Evolutionary conservation across 2,113 vertebrate species (phyloP), one percentile per base, ranked within the genome.

Genomic region (Willisornis vidua): DNA sequence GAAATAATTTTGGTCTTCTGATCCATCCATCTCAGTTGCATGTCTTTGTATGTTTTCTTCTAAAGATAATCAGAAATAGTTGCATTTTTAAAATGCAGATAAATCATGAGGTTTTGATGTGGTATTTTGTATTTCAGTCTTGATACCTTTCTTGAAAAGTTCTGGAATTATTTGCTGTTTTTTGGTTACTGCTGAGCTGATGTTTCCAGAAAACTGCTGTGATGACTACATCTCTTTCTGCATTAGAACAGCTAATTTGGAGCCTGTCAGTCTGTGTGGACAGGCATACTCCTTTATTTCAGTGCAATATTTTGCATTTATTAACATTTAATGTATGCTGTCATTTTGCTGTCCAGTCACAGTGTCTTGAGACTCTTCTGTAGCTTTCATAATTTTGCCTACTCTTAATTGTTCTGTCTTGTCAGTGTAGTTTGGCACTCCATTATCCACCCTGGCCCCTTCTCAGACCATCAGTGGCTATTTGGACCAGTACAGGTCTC

Each of bases 271-370:
- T 92, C 90, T 88, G 0, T 57, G 55, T 77, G 63, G 88, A 90
- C 72, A 77, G n/a, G 77, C 12, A 9, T 62, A 35, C 26, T 73
- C 14, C 18, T 41, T 87, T 81, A 82, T 92, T 91, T 49, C 41
- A 46, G 28, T 67, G 59, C 66, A 71, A 24, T 86, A 55, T 80
- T 92, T 90, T 88, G 22, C 94, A 90, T 94, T 94, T 90, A 86
- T 93, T 93, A 95, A 86, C 86, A 81, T 63, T 79, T 80, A 93
- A 95, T 94, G 88, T 81, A 81, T 55, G 71, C 83, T 84, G 80
- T 93, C 86, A 71, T 68, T 94, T 89, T 89, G 11, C 88, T 90
- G 55, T 80, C 67, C 83, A 88, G 0, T 88, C 83, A 15, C 24
- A 43, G 59, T 33, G 46, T 86, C 88, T 90, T 15, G 72, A 83